Evolutionary conservation across 2,888 invertebrate species (phyloP).

Genomic region (Diarsia mendica): DNA sequence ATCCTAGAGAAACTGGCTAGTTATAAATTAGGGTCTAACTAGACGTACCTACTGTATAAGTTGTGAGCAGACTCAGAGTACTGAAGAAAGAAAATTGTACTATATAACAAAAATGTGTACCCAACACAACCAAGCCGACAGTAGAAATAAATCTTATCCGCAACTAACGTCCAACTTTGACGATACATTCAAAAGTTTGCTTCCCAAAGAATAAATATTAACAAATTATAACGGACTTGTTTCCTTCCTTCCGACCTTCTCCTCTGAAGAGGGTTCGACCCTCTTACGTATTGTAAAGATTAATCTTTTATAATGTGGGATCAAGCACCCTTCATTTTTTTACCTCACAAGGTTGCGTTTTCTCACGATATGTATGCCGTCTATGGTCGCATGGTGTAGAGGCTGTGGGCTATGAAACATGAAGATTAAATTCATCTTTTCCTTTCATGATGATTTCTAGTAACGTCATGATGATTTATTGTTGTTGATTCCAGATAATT

Average conservation of each 20-base stretch:
- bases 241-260: conserved; percentile 75
- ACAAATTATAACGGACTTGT: conserved; percentile 64
- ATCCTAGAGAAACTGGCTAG: neutral
- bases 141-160: neutral
- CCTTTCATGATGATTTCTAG: neutral
- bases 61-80: neutral
- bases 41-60: neutral
- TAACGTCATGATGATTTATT: no score
- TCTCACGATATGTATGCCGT: conserved; percentile 57
- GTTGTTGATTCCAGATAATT: no score
- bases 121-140: neutral
- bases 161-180: neutral
- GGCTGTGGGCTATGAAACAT: neutral
- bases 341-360: conserved; percentile 48
- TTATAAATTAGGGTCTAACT: neutral
- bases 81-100: neutral
- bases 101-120: neutral
- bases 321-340: conserved; percentile 64
- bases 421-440: neutral
- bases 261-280: conserved; percentile 64
- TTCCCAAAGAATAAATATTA: neutral
- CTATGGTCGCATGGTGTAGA: neutral
- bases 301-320: conserved; percentile 58
- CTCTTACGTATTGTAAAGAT: conserved; percentile 60
- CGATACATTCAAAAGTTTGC: neutral